Conservation (phyloP, 2,888 invertebrate species). For the Acanthosepion lycidas region DNA sequence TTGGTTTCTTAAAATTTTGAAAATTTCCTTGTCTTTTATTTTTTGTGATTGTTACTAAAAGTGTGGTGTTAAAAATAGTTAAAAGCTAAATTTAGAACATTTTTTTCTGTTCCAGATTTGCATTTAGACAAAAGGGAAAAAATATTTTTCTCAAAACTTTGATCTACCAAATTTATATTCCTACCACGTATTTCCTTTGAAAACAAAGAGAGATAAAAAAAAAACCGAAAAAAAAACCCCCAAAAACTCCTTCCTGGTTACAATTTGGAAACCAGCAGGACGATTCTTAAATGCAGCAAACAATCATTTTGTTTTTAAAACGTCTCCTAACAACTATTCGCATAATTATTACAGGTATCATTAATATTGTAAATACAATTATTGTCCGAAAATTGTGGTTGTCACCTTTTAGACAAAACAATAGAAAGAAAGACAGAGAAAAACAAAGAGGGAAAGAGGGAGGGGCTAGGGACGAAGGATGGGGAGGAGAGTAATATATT, state of each 20-base stretch:
- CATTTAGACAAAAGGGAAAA: too few species aligned
- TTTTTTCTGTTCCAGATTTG: too few species aligned
- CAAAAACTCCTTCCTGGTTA: background rate
- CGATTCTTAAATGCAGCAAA: too few species aligned
- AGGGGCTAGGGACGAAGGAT: background rate
- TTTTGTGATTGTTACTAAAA: background rate
- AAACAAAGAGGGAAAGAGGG: background rate
- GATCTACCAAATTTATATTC: too few species aligned
- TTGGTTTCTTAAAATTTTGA: background rate
- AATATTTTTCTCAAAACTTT: too few species aligned
- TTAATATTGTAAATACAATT: background rate
- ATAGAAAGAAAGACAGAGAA: background rate
- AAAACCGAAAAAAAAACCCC: too few species aligned
- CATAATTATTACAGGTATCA: background rate
- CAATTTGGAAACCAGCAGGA: too few species aligned
- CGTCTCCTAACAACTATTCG: too few species aligned
- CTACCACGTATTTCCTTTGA: too few species aligned
- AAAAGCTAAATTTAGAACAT: background rate
- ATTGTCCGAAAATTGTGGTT: background rate
- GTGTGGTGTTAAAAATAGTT: background rate
- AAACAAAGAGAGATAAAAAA: background rate
- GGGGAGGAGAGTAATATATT: background rate
- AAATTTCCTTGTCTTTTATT: background rate
- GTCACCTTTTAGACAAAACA: background rate
- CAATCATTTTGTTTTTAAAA: too few species aligned